Conservation (phyloP, 64 coral and sea anemone species). For the Catalaphyllia jardinei region DNA sequence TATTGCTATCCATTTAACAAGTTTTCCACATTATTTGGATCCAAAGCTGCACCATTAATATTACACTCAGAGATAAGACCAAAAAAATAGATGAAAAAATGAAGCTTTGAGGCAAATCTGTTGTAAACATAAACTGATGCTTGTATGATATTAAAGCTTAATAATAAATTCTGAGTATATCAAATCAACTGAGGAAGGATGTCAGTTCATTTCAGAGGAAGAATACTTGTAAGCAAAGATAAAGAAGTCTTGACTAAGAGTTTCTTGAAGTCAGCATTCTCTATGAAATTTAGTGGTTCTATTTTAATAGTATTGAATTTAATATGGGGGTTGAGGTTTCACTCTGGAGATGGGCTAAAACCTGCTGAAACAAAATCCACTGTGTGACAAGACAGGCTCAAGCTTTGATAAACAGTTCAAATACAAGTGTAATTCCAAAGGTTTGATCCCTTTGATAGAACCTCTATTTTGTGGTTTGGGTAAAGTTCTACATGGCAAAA, state of each 20-base stretch:
- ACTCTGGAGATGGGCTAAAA: not conserved
- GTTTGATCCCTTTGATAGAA: conserved; percentile 10
- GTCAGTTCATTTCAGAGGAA: not conserved
- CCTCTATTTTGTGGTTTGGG: conserved; percentile 48
- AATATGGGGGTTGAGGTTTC: conserved; percentile 40
- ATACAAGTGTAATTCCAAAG: conserved; percentile 3
- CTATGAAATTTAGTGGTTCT: not conserved
- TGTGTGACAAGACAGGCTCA: not conserved
- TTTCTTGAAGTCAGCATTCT: conserved; percentile 18
- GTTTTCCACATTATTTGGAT: conserved; percentile 3
- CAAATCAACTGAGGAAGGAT: not conserved
- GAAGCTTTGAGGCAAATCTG: not conserved
- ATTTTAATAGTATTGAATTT: not conserved
- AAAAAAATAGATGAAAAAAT: not conserved
- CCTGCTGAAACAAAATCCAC: not conserved
- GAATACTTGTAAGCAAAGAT: not conserved
- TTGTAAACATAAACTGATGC: not conserved
- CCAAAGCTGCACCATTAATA: not conserved
- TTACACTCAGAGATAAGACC: not conserved
- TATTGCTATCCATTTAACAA: conserved; percentile 15
- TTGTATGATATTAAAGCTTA: not conserved
- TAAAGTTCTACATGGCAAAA: conserved; percentile 3
- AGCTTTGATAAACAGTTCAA: not conserved
- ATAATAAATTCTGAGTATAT: conserved; percentile 9
- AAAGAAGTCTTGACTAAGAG: not conserved